These are phyloP conservation scores for Dichetophora obliterata DNA, from an alignment of 2,888 invertebrate species.

Conservation along the genomic window DNA sequence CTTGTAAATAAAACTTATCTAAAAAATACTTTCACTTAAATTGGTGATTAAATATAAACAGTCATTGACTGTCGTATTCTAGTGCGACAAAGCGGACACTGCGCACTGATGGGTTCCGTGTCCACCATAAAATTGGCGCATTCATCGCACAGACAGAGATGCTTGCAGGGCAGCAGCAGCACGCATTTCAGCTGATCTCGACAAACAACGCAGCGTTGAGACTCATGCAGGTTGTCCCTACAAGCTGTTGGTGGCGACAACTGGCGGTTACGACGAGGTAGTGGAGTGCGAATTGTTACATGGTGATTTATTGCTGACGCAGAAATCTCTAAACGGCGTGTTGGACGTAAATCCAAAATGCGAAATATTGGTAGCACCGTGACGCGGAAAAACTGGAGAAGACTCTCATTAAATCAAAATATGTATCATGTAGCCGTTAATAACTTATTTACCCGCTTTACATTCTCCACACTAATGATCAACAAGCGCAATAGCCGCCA, in stretches of 20 bases:
- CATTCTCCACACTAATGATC: not conserved
- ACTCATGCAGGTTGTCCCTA: constrained; percentile 32
- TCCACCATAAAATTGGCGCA: constrained; percentile 49
- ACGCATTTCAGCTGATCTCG: constrained; percentile 54
- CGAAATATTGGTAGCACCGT: not conserved
- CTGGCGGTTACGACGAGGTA: constrained; percentile 23
- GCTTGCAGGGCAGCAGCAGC: constrained; percentile 54
- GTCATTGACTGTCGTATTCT: constrained; percentile 43
- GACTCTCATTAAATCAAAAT: not conserved
- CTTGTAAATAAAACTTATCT: no score
- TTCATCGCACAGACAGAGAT: constrained; percentile 56
- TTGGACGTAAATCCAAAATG: not conserved
- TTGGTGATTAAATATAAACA: constrained; percentile 40
- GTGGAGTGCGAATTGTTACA: not conserved
- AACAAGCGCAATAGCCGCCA: constrained; percentile 26
- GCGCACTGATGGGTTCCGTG: constrained; percentile 25
- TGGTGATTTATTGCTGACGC: not conserved
- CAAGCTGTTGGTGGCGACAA: constrained; percentile 9
- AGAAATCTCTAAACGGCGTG: not conserved
- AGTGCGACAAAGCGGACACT: constrained; percentile 54
- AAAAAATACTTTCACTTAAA: no score
- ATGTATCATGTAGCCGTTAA: not conserved
- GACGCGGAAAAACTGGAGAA: not conserved
- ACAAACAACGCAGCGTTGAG: constrained; percentile 52
- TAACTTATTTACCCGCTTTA: constrained; percentile 28